These are phyloP conservation scores for Pristionchus exspectatus DNA, from an alignment of 2,888 invertebrate genomes.

Conservation along the genomic window DNA sequence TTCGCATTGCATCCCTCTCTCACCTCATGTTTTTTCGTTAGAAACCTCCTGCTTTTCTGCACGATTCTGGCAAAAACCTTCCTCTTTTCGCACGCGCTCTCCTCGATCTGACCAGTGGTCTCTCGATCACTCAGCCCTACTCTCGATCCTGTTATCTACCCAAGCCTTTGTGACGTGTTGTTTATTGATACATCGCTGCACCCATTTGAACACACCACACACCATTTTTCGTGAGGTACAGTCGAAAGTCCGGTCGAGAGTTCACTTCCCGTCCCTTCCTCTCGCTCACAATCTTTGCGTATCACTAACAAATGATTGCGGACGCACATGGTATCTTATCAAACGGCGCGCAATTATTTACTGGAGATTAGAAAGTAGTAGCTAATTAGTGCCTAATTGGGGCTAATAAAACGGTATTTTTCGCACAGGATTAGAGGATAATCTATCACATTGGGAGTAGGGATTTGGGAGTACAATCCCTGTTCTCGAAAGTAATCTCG, in stretches of 20 bases:
- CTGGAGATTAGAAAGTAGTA: background rate
- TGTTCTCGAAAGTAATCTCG: background rate
- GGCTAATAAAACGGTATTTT: background rate
- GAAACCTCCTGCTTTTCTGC: too few species aligned
- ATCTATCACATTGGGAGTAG: background rate
- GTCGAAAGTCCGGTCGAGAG: slow-evolving; percentile 27
- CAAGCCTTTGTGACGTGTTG: too few species aligned
- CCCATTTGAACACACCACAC: background rate
- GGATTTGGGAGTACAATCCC: background rate
- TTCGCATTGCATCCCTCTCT: background rate
- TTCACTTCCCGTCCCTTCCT: background rate
- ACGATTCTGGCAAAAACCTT: too few species aligned
- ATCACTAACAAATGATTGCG: background rate
- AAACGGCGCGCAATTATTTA: background rate
- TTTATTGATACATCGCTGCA: too few species aligned
- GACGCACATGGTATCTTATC: background rate
- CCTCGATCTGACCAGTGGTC: too few species aligned
- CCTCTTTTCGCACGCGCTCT: too few species aligned
- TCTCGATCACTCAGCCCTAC: too few species aligned
- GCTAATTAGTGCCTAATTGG: background rate
- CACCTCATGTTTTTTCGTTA: background rate
- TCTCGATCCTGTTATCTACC: too few species aligned
- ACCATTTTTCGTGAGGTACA: background rate
- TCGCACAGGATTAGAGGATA: background rate
- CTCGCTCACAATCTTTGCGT: background rate